These are phyloP conservation scores for Columba guinea DNA, from an alignment of 2,797 vertebrate genomes.

Conservation along the genomic window DNA sequence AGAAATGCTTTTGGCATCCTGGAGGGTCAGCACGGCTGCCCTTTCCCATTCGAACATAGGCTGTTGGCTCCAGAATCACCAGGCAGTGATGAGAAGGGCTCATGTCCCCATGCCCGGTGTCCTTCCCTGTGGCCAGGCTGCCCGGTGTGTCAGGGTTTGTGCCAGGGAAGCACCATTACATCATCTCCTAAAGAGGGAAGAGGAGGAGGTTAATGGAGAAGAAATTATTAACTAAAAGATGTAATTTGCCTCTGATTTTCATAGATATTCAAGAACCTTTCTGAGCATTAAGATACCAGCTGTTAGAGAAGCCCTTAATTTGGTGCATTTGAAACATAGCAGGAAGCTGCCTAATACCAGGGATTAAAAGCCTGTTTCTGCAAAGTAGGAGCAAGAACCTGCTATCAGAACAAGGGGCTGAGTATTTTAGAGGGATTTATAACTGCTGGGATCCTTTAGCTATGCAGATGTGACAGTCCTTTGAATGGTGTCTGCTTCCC, in stretches of 20 bases:
- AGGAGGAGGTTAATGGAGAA: constrained; percentile 62
- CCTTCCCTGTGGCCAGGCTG: background rate
- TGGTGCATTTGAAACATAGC: constrained; percentile 65
- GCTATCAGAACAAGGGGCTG: constrained; percentile 67
- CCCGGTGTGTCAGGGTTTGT: background rate
- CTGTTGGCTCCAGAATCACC: background rate
- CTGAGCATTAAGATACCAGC: constrained; percentile 55
- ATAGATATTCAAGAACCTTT: constrained; percentile 60
- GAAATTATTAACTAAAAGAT: constrained; percentile 71
- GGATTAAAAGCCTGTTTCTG: constrained; percentile 58
- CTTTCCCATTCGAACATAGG: background rate
- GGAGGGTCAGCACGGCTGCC: background rate
- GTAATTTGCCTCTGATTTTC: constrained; percentile 71
- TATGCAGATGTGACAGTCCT: constrained; percentile 62
- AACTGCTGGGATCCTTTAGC: constrained; percentile 57
- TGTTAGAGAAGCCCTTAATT: constrained; percentile 68
- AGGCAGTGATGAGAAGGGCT: background rate
- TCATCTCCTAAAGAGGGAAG: constrained; percentile 54
- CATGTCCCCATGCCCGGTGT: rapidly evolving
- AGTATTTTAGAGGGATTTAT: constrained; percentile 72
- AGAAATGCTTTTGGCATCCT: background rate
- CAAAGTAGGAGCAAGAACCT: constrained; percentile 66
- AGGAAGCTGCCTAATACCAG: constrained; percentile 52
- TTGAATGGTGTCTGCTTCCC: constrained; percentile 58
- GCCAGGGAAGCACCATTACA: background rate